Percentiles rank a stretch among this genome's conserved stretches.
These are phyloP conservation scores for Penaeus vannamei DNA, from an alignment of 1,140 invertebrate species.

Conservation along the genomic window DNA sequence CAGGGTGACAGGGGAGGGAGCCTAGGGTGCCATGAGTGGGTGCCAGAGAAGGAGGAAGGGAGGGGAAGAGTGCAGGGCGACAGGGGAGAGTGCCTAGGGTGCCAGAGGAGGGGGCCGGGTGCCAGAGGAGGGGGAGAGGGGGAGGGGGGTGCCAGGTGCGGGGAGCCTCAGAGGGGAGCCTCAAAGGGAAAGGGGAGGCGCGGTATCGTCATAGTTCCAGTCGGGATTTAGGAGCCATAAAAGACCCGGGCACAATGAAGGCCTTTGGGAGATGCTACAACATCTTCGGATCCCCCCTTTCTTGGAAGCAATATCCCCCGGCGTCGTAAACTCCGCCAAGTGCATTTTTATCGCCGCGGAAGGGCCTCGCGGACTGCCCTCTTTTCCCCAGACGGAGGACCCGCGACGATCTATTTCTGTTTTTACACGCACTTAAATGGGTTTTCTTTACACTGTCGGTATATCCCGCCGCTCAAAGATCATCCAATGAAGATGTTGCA, in stretches of 20 bases:
- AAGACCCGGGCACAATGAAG: constrained; percentile 36
- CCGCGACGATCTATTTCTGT: too few species aligned
- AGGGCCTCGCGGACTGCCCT: background rate
- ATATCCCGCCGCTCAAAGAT: too few species aligned
- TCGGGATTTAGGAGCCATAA: constrained; percentile 18
- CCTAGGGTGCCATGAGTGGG: background rate
- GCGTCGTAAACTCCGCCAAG: constrained; percentile 27
- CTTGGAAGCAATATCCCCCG: constrained; percentile 22
- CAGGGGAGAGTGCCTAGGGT: background rate
- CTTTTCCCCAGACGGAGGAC: background rate
- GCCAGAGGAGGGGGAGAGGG: background rate
- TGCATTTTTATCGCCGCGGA: constrained; percentile 27
- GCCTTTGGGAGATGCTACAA: background rate
- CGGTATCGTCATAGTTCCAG: too few species aligned
- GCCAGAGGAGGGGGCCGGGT: background rate
- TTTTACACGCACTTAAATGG: too few species aligned
- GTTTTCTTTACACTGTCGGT: too few species aligned
- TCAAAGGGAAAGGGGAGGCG: too few species aligned
- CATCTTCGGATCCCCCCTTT: constrained; percentile 12
- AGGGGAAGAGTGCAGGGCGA: background rate
- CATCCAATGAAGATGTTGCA: too few species aligned
- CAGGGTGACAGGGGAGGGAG: background rate
- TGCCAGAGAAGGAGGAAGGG: background rate
- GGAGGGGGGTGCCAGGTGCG: too few species aligned
- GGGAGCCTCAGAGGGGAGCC: too few species aligned